phyloP scores from a whole-genome alignment of 2,888 invertebrate species.

The Koerneria pararmatus region DNA sequence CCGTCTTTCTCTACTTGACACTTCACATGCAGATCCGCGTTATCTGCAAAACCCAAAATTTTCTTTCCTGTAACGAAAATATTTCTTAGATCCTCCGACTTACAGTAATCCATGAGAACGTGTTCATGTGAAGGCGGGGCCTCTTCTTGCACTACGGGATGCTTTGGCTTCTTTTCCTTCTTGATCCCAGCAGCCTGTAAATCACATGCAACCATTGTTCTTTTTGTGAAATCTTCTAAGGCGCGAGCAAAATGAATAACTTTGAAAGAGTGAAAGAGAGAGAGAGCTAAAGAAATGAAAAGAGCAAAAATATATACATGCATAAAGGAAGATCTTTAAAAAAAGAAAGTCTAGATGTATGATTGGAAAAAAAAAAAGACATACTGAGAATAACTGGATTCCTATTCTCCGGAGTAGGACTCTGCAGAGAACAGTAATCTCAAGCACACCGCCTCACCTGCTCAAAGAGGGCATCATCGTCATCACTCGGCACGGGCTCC shows the following conservation, averaged over 20 bases:
- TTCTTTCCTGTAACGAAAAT: not conserved
- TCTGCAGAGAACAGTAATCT: not conserved
- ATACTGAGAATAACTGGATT: no score
- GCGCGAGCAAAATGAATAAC: not conserved
- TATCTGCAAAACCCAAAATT: slow-evolving; percentile 38
- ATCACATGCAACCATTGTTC: slow-evolving; percentile 23
- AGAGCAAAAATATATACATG: no score
- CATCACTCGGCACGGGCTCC: slow-evolving; percentile 55
- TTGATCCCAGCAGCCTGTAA: slow-evolving; percentile 30
- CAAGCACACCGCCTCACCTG: no score
- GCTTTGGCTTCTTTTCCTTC: slow-evolving; percentile 39
- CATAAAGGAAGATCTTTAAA: no score
- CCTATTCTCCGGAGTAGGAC: no score
- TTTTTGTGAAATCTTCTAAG: not conserved
- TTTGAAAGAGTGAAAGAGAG: not conserved
- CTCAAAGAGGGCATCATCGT: slow-evolving; percentile 52
- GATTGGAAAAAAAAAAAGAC: no score
- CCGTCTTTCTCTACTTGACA: slow-evolving; percentile 34
- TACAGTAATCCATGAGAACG: slow-evolving; percentile 56
- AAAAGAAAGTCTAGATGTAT: no score
- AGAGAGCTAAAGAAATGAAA: no score
- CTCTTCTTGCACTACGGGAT: slow-evolving; percentile 51
- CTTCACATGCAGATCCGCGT: slow-evolving; percentile 56
- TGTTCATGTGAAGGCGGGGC: slow-evolving; percentile 46
- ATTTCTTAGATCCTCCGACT: slow-evolving; percentile 23